Percentiles rank a stretch among this genome's conserved stretches.
Conservation (phyloP, 1,140 invertebrate species). For the Drosophila tsacasi region DNA sequence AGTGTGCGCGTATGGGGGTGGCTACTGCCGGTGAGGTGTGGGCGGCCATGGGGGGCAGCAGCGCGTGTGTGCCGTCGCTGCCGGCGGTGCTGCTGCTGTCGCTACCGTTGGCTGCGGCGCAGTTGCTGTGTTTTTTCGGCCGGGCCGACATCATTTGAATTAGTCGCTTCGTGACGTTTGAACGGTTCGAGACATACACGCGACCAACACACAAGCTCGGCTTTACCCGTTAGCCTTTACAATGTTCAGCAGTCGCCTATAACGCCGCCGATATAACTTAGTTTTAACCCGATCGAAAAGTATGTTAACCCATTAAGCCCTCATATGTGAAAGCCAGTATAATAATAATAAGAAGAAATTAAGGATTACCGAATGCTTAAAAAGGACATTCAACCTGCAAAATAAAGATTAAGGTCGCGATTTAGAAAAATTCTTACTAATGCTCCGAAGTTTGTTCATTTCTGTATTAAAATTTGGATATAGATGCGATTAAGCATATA, state of each 20-base stretch:
- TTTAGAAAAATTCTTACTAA: too few species aligned
- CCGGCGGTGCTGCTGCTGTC: slow-evolving; percentile 26
- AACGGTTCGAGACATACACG: slow-evolving; percentile 84
- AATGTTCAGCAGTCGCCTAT: slow-evolving; percentile 17
- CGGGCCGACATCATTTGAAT: slow-evolving; percentile 83
- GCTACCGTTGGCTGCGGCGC: slow-evolving; percentile 45
- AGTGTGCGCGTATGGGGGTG: slow-evolving; percentile 81
- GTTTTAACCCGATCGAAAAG: slow-evolving; percentile 21
- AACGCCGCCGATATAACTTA: slow-evolving; percentile 47
- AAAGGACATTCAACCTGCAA: background rate
- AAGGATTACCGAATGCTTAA: background rate
- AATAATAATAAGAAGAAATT: background rate
- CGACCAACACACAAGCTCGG: slow-evolving; percentile 55
- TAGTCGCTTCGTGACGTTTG: slow-evolving; percentile 85
- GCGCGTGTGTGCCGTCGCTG: slow-evolving; percentile 66
- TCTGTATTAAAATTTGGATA: background rate
- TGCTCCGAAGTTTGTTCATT: too few species aligned
- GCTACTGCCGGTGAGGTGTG: slow-evolving; percentile 25
- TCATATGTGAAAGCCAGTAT: slow-evolving; percentile 36
- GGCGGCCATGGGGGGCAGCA: slow-evolving; percentile 48
- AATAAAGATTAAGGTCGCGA: background rate
- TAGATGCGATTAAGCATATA: too few species aligned
- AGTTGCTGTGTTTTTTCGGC: slow-evolving; percentile 69
- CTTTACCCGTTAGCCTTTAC: slow-evolving; percentile 34
- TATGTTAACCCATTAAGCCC: slow-evolving; percentile 38